Evolutionary conservation across 2,888 invertebrate species (phyloP).

Genomic region (Muschampia staudingeri): DNA sequence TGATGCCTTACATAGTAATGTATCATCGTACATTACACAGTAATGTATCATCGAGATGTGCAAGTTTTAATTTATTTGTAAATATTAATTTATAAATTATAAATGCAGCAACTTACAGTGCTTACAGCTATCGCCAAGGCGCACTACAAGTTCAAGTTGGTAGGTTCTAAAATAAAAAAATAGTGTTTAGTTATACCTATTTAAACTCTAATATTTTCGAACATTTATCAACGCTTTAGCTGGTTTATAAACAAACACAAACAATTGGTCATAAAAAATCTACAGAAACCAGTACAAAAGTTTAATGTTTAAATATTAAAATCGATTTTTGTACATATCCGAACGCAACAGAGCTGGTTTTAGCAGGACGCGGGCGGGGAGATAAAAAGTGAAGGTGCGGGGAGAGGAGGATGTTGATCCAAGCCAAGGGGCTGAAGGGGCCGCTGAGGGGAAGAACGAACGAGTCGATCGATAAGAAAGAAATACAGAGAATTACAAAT

Average conservation of each 20-base stretch:
- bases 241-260: neutral
- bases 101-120: no score
- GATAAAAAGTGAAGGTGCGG: conserved; percentile 3
- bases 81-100: no score
- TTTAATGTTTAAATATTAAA: neutral
- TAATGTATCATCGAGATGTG: no score
- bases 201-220: neutral
- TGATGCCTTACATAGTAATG: no score
- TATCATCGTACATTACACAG: no score
- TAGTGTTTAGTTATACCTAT: neutral
- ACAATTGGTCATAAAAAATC: neutral
- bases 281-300: neutral
- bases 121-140: no score
- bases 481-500: neutral
- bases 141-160: no score
- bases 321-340: conserved; percentile 11
- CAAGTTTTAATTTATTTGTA: no score
- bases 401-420: conserved; percentile 32
- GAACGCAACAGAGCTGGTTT: conserved; percentile 11
- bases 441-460: neutral
- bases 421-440: conserved; percentile 14
- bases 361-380: neutral
- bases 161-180: no score
- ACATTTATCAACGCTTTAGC: neutral
- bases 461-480: conserved; percentile 21